Percentiles rank a stretch among this genome's conserved stretches.
phyloP scores from a whole-genome alignment of 2,797 vertebrate genomes.

The Lates japonicus region DNA sequence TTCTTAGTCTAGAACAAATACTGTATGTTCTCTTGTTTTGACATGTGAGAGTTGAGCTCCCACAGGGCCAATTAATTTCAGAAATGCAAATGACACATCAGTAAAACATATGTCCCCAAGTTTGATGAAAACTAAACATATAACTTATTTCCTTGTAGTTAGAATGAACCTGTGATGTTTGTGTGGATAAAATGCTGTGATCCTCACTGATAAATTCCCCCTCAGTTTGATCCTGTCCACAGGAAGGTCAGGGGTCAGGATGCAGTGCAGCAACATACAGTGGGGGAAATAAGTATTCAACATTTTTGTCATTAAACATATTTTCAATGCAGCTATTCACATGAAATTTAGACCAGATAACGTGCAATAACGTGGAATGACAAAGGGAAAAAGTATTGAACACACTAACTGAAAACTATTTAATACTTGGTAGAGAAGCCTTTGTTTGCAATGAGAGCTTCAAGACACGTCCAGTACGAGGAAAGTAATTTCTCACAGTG shows the following conservation, averaged over 20 bases:
- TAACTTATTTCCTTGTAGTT: background rate
- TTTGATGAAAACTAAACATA: slow-evolving; percentile 7
- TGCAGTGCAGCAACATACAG: background rate
- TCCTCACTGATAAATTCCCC: background rate
- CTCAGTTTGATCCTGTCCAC: background rate
- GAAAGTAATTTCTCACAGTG: too few species aligned
- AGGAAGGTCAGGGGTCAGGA: background rate
- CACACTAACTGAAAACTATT: too few species aligned
- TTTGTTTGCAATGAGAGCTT: too few species aligned
- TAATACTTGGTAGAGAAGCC: too few species aligned
- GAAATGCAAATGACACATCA: background rate
- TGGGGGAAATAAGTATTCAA: too few species aligned
- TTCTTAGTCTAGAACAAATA: slow-evolving; percentile 13
- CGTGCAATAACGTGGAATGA: too few species aligned
- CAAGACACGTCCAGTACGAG: too few species aligned
- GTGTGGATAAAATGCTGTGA: slow-evolving; percentile 6
- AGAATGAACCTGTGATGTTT: background rate
- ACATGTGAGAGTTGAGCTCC: slow-evolving; percentile 6
- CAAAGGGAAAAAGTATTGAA: too few species aligned
- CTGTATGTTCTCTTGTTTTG: slow-evolving; percentile 17
- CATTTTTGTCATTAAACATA: too few species aligned
- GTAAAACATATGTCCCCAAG: background rate
- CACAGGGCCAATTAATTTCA: slow-evolving; percentile 33
- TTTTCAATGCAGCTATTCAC: too few species aligned
- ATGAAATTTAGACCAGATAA: too few species aligned